Evolutionary conservation across 1,140 invertebrate genomes (phyloP).

Genomic region (Hyposmocoma kahamanoa): DNA sequence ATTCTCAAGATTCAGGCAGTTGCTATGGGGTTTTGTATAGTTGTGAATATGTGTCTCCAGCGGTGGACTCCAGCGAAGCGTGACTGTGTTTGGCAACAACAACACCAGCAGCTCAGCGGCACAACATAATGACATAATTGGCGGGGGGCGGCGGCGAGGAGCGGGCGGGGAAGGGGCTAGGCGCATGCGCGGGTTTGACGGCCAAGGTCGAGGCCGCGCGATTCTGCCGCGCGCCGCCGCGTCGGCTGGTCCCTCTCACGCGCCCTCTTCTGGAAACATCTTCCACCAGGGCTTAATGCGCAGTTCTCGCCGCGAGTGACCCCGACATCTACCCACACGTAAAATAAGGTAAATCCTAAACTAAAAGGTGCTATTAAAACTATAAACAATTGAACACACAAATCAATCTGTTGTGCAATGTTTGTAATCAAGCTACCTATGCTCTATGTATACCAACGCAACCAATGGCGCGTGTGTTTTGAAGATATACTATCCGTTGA

Average conservation of each 20-base stretch:
- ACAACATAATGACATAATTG: slow-evolving; percentile 69
- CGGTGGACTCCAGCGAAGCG: slow-evolving; percentile 48
- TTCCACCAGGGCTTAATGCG: slow-evolving; percentile 48
- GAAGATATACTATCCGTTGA: slow-evolving; percentile 6
- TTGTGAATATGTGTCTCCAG: too few relatives aligned
- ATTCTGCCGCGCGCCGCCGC: slow-evolving; percentile 65
- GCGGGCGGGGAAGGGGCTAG: slow-evolving; percentile 39
- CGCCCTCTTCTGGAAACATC: slow-evolving; percentile 51
- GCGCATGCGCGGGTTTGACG: slow-evolving; percentile 69
- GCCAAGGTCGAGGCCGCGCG: slow-evolving; percentile 70
- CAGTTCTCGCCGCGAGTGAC: slow-evolving; percentile 52
- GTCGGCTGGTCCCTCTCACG: slow-evolving; percentile 40
- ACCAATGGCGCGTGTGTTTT: slow-evolving; percentile 8
- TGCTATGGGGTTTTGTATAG: too few relatives aligned
- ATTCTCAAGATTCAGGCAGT: too few relatives aligned
- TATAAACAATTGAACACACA: too few relatives aligned
- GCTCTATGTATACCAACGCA: slow-evolving; percentile 3
- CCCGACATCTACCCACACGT: slow-evolving; percentile 9
- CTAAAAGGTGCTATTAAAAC: background rate
- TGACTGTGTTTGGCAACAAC: slow-evolving; percentile 53
- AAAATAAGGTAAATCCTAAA: slow-evolving; percentile 25
- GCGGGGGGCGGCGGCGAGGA: slow-evolving; percentile 28
- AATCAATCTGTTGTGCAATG: slow-evolving; percentile 36
- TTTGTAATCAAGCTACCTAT: slow-evolving; percentile 37
- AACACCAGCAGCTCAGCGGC: slow-evolving; percentile 31